Evolutionary conservation across 2,888 invertebrate species (phyloP), one percentile per base, ranked within the genome.

Genomic region (Trichogramma dendrolimi): DNA sequence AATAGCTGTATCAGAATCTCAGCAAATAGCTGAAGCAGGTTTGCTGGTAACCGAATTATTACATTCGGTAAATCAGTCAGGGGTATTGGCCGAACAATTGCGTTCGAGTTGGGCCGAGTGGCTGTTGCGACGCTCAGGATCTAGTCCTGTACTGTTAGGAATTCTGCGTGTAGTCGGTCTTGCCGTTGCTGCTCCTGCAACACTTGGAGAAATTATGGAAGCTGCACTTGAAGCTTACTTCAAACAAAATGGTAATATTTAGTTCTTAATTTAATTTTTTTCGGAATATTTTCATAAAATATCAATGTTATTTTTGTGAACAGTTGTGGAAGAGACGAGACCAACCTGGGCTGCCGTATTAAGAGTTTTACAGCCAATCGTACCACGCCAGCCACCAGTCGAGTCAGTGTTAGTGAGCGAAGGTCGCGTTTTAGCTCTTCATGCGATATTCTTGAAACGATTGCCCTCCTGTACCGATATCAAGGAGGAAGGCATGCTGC

Each of bases 221-320:
- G 78, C 80, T 42, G 80, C 82, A 1, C 76, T 86, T 14, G 79
- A 79, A 43, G 81, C 83, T 62, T 85, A 83, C 71, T 86, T 86
- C 70, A 79, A 80, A 56, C 83, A 81, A 67, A 80, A 79, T 69
- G 81, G 84, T 83, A 73, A 27, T 27, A 2, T 2, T 11, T 11
- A 11, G 14, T 11, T n/a, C 7, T n/a, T n/a, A 11, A 46, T 46
- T 46, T 46, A n/a, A 46, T 27, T 27, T 27, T 27, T 27, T 27
- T 27, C 27, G 27, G 27, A 27, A 38, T 11, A 4, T 46, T 47
- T 52, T 4, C 47, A 10, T 47, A 51, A 39, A 46, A 44, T 54
- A 46, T n/a, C 8, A 39, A 59, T 4, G 6, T 46, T 5, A 38
- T 39, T 14, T 53, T 41, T 41, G 27, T 11, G 40, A 8, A 10